Base-by-base conservation (phyloP, 64 coral and sea anemone species). In the Stichodactyla helianthus region DNA sequence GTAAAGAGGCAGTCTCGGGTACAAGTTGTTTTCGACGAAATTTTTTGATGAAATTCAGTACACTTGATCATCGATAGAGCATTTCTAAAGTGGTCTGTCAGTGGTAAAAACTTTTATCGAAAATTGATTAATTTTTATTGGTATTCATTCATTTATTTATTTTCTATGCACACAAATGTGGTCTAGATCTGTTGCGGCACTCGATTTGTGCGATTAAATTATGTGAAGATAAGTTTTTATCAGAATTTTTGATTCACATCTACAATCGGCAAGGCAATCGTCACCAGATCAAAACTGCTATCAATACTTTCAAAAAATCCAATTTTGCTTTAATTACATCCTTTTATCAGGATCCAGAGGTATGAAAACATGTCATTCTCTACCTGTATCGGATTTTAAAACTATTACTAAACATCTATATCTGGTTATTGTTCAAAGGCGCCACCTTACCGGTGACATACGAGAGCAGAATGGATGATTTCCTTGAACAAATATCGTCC, bases 351-450 rank as follows among this genome's bases (percentile, higher is more conserved):
- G 25, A 74, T 74, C 8, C 9, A 74, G 27, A n/a, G 68, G 68
- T 31, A 74, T 28, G 68, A 74, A 74, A 74, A 74, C 68, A 74
- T 74, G 68, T 74, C 68, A 74, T 10, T 9, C 23, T 23, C 23
- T 27, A 11, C 18, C 10, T 74, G 68, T 74, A 74, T 74, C 68
- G 68, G 68, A 13, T 74, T 74, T 12, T 74, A 0, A 9, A 74
- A 13, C 68, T 74, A 31, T 74, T 74, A 35, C 23, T 4, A 74
- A 27, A 28, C n/a, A 31, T 5, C 68, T 74, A 74, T 31, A 11
- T 74, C 68, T 74, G 68, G 68, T 28, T 74, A 74, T 74, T 31
- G 68, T 74, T 68, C 11, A 68, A 74, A 12, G 22, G 68, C 68
- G 68, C 68, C 68, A 28, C 7, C 4, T 4, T 74, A 26, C 25